Base-by-base conservation (phyloP, 2,113 vertebrate species). In the Marcusenius ussheri region DNA sequence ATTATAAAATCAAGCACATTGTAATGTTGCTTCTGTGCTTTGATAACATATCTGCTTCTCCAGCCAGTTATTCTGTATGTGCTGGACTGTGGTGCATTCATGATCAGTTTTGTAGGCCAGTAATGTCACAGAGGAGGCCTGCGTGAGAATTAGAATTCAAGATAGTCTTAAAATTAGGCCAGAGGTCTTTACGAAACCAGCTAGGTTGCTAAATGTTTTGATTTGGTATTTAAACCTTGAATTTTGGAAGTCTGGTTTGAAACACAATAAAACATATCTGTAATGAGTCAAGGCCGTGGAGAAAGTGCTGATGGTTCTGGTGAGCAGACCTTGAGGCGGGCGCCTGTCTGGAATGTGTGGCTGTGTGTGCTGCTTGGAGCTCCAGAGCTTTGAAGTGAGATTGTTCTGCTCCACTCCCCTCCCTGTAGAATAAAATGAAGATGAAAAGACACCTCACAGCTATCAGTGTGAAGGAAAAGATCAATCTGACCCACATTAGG, bases 361-460 rank as follows among this genome's bases (percentile, higher is more conserved):
- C 1, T 5, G 35, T 15, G 13, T 17, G 13, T 3, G 50, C 13
- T 3, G 50, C 4, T 51, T 51, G 39, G 35, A 19, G 51, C 50
- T 84, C 89, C 45, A 50, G 53, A 46, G 50, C 53, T 85, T 89
- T 89, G 83, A 87, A 89, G 56, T 88, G 46, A 8, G 24, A 87
- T 53, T 45, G 9, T 80, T 5, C n/a, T 46, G 47, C 47, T 87
- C 74, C 58, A n/a, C 85, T 27, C 80, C 42, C 80, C 35, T 24
- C 87, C 17, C 90, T 3, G 24, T 3, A 89, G 49, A 83, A 89
- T 89, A 31, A 51, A 74, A 51, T 9, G 19, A 89, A 70, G 89
- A 89, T 85, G 80, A 89, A 84, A 90, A 86, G 42, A 10, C 11
- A 27, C 39, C n/a, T 86, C 45, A 86, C n/a, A 66, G 89, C 80